Conservation (phyloP, 2,797 vertebrate genomes). For the Ctenochaetus hawaiiensis region DNA sequence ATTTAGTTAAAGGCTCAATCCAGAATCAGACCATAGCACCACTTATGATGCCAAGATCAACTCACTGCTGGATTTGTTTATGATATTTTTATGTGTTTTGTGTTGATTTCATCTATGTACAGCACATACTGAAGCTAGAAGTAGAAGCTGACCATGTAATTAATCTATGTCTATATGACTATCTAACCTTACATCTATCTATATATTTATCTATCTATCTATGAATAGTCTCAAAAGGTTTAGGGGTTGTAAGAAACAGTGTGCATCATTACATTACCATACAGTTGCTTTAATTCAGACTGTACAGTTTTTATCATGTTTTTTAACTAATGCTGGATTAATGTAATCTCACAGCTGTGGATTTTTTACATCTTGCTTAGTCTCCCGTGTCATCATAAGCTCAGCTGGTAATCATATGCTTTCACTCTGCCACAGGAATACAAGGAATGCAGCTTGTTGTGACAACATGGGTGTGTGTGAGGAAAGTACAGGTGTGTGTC, state of each 20-base stretch:
- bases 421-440: slow-evolving; percentile 41
- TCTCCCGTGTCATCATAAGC: slow-evolving; percentile 48
- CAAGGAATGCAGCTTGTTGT: slow-evolving; percentile 51
- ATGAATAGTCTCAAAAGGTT: slow-evolving; percentile 1
- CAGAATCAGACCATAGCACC: slow-evolving; percentile 78
- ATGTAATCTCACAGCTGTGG: slow-evolving; percentile 65
- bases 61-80: slow-evolving; percentile 50
- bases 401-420: slow-evolving; percentile 49
- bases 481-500: slow-evolving; percentile 46
- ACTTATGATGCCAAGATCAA: slow-evolving; percentile 75
- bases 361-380: slow-evolving; percentile 58
- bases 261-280: slow-evolving; percentile 11
- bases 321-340: slow-evolving; percentile 71
- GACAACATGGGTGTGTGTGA: slow-evolving; percentile 24
- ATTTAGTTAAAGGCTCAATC: slow-evolving; percentile 85
- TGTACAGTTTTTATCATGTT: slow-evolving; percentile 17
- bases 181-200: background rate
- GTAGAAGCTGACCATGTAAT: background rate
- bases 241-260: background rate
- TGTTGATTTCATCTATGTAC: slow-evolving; percentile 4
- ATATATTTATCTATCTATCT: slow-evolving; percentile 3
- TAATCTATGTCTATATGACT: background rate
- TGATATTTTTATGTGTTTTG: slow-evolving; percentile 37
- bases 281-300: slow-evolving; percentile 16
- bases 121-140: background rate